phyloP scores from a whole-genome alignment of 2,113 vertebrate genomes.

The Ifrita kowaldi region DNA sequence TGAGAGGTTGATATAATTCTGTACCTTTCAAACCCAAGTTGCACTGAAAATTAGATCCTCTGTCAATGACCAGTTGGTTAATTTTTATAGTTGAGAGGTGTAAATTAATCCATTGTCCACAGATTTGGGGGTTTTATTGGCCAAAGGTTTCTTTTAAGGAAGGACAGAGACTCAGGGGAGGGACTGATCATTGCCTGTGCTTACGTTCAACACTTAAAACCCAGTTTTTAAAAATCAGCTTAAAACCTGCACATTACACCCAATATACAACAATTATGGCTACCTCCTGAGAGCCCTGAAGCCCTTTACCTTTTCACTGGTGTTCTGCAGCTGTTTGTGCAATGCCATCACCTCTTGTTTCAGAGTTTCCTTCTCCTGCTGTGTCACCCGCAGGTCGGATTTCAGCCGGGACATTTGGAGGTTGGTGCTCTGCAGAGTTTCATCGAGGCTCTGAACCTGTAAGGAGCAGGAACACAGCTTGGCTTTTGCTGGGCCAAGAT shows the following conservation, averaged over 20 bases:
- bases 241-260: background rate
- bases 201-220: accelerated
- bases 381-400: constrained; percentile 74
- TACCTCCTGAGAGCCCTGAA: background rate
- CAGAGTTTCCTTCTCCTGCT: constrained; percentile 85
- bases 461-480: background rate
- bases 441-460: constrained; percentile 80
- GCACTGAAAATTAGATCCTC: background rate
- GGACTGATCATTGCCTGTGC: background rate
- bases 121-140: background rate
- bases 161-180: background rate
- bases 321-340: constrained; percentile 80
- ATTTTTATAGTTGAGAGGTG: background rate
- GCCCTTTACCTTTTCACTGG: constrained; percentile 77
- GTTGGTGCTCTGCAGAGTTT: constrained; percentile 75
- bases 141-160: background rate
- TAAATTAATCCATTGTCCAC: background rate
- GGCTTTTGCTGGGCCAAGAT: background rate
- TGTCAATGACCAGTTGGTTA: background rate
- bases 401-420: constrained; percentile 78
- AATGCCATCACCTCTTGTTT: constrained; percentile 81
- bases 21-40: background rate
- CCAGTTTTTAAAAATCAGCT: background rate
- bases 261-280: accelerated
- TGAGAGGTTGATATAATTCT: background rate